Evolutionary conservation across 2,797 vertebrate species (phyloP), one percentile per base, ranked within the genome.

Genomic region (Hafferia zeledoni): DNA sequence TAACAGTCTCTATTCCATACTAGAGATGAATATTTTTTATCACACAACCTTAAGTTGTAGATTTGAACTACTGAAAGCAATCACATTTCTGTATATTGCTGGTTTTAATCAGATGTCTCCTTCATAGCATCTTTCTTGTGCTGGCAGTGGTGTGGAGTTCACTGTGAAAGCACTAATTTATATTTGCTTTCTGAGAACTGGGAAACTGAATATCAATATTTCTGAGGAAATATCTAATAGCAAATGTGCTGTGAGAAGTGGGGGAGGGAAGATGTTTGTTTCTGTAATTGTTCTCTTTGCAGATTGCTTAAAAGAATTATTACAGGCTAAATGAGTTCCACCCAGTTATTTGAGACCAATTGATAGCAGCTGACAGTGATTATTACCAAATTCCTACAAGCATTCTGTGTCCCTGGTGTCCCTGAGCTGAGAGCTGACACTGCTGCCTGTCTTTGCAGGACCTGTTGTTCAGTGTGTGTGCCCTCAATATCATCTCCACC

Each of bases 401-500:
- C 75, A 49, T 87, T 82, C 77, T 52, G 84, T 78, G 57, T 84
- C 53, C 27, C 92, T 89, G 79, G 44, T 71, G 72, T 83, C 65
- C 47, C 65, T 25, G 35, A 57, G 80, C 69, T 17, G 71, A 88
- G 83, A 96, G 88, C 60, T 98, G 95, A 97, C 87, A 17, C 56
- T 92, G 92, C 37, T 65, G 46, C 30, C 0, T 83, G 86, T 96
- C 89, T 93, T 75, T 82, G 19, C 97, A 99, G 99, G 99, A 99
- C 97, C 98, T 99, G 96, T 98, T 99, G 95, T 99, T 99, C 98
- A 99, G 99, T 17, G 99, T 99, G 68, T 99, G 99, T 31, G 99
- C 99, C 95, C 98, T 99, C 94, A 99, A 99, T 79, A 98, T 99
- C 97, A 98, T 99, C 97, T 99, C 99, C 97, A 99, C 99, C 96